Base-by-base conservation (phyloP, 2,888 invertebrate genomes). In the Tenthredo distinguenda region DNA sequence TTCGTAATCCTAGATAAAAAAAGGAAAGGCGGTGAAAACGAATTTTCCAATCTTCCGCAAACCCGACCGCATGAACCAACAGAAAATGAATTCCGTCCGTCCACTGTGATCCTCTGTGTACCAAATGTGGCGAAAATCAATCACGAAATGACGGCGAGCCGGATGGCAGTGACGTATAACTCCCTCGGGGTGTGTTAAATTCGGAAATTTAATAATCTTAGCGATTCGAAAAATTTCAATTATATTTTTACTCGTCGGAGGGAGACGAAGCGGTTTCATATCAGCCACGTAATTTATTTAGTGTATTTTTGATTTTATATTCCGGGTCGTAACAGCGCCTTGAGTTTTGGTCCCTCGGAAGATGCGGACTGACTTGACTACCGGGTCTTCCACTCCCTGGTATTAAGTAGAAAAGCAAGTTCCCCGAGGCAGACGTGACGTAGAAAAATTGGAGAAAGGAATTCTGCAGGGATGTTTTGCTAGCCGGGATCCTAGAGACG, bases 381-480 rank as follows among this genome's bases (percentile, higher is more conserved):
- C 72, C 72, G 43, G 72, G 40, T 72, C 72, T 72, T 72, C 72
- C 72, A 72, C 72, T 37, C 40, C 43, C n/a, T 72, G n/a, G 40
- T 72, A 72, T 72, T 72, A 43, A 72, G 72, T 72, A 72, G 40
- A 72, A 72, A 72, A 72, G 10, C 72, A 43, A 72, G 72, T 72
- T 72, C 43, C 15, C 21, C n/a, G 21, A 43, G 40, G 21, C 72
- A 43, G 40, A 72, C 40, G 72, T 72, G 72, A 72, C 72, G 37
- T 72, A 72, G 72, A 21, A 72, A 72, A 72, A 40, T 72, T 37
- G 10, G 43, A 40, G 72, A 21, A 72, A 40, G n/a, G 43, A 43
- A 72, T 40, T 40, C 72, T 12, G 72, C 43, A 21, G n/a, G 40
- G 72, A 72, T 71, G 2, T 71, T 71, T 71, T 37, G 0, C 37